phyloP scores from a whole-genome alignment of 1,140 invertebrate species.

The Marisa cornuarietis region DNA sequence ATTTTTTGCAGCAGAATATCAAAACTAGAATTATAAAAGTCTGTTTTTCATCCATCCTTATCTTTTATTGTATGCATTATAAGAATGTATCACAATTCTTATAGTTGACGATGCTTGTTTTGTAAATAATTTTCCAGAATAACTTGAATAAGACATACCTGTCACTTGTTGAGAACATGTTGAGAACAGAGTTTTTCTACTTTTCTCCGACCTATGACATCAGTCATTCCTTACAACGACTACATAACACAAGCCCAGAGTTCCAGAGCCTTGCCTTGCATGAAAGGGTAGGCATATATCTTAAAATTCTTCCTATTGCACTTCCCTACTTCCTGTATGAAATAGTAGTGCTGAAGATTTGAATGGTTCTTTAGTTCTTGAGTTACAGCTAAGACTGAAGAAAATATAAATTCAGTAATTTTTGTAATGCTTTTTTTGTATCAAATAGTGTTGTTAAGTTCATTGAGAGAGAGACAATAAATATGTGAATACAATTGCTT shows the following conservation, averaged over 20 bases:
- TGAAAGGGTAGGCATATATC: constrained; percentile 63
- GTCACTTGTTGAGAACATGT: constrained; percentile 79
- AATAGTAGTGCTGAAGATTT: not conserved
- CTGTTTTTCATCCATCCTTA: not conserved
- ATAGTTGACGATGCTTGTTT: not conserved
- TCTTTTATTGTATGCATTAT: not conserved
- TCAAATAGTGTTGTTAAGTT: no score
- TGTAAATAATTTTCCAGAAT: constrained; percentile 65
- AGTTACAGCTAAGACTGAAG: no score
- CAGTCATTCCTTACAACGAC: constrained; percentile 88
- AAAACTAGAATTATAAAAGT: not conserved
- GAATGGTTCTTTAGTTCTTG: no score
- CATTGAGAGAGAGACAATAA: no score
- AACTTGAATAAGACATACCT: constrained; percentile 82
- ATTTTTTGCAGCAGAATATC: not conserved
- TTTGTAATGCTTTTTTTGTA: no score
- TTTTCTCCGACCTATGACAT: constrained; percentile 94
- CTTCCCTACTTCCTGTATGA: not conserved
- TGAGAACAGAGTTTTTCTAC: constrained; percentile 86
- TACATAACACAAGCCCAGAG: constrained; percentile 87
- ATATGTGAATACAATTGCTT: no score
- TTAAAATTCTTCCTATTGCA: not conserved
- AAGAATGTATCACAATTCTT: not conserved
- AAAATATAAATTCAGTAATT: no score
- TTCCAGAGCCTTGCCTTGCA: constrained; percentile 75